Percentiles rank a stretch among this genome's conserved stretches.
Evolutionary conservation across 30 jellyfish, hydroid and myxozoan species (phyloP).

Genomic region (Sanderia malayensis): DNA sequence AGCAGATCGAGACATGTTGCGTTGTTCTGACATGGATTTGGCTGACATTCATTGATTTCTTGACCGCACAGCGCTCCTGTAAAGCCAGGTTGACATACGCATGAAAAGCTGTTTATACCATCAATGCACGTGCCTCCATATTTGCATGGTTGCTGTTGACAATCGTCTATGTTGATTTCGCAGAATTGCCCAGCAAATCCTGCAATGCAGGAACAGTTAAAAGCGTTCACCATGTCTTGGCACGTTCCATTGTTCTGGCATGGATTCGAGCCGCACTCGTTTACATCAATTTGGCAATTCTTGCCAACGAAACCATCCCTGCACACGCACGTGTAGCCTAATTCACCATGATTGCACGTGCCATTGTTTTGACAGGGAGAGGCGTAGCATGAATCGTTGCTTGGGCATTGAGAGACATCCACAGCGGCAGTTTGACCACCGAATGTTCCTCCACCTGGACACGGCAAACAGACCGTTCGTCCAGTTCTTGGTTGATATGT

Average conservation of each 20-base stretch:
- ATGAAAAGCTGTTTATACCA: slow-evolving; percentile 58
- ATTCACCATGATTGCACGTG: slow-evolving; percentile 70
- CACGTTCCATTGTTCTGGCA: slow-evolving; percentile 64
- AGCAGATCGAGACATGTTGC: no score
- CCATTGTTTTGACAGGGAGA: slow-evolving; percentile 87
- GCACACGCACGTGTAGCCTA: slow-evolving; percentile 72
- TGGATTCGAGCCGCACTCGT: slow-evolving; percentile 81
- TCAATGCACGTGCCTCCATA: slow-evolving; percentile 77
- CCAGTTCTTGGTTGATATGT: slow-evolving; percentile 73
- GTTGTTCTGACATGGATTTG: no score
- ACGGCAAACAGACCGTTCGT: slow-evolving; percentile 78
- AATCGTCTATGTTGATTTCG: slow-evolving; percentile 67
- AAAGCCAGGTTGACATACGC: slow-evolving; percentile 81
- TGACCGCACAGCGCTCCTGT: slow-evolving; percentile 68
- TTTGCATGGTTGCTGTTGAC: slow-evolving; percentile 74
- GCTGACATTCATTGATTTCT: no score
- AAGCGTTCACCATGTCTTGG: slow-evolving; percentile 52
- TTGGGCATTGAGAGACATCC: slow-evolving; percentile 77
- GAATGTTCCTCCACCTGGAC: slow-evolving; percentile 82
- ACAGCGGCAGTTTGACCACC: slow-evolving; percentile 89
- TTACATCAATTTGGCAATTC: slow-evolving; percentile 73
- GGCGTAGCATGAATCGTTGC: slow-evolving; percentile 78
- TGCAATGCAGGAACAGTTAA: slow-evolving; percentile 50
- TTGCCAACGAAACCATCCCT: slow-evolving; percentile 82
- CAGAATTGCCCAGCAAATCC: slow-evolving; percentile 67